Evolutionary conservation across 2,888 invertebrate genomes (phyloP), one percentile per base, ranked within the genome.

Genomic region (Tetheella fluctuosa): DNA sequence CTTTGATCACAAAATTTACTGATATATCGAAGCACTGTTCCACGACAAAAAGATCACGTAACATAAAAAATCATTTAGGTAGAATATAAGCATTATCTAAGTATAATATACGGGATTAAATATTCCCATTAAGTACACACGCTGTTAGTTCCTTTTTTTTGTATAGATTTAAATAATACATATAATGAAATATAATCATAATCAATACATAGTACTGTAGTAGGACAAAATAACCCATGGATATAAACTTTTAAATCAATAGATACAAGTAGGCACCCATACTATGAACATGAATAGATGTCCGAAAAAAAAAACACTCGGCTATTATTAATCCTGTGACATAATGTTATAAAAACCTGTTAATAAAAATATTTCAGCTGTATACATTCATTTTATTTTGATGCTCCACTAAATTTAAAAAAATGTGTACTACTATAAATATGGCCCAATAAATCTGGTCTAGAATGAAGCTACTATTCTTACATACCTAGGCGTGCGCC

Each of bases 101-200:
- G 72, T 77, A 67, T 71, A 70, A 55, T 34, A 34, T 37, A 34
- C 23, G 69, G 48, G 20, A 48, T 48, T 12, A 67, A 70, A 76
- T 79, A 83, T 81, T 83, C 85, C 84, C 85, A 81, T 76, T 86
- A 85, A 84, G 86, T 84, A 84, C 79, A 83, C 75, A 84, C 88
- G 86, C 86, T 82, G 79, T 87, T 91, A 91, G 92, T 92, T 92
- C 92, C 92, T 92, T 88, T 85, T n/a, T n/a, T 85, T 87, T 86
- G 84, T 83, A 86, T 90, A 90, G 84, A 80, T 79, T 79, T 78
- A 81, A 81, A 76, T 65, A 76, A 77, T 73, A n/a, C n/a, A n/a
- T n/a, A 77, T 78, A 70, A 70, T 75, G 57, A 71, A 69, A 80
- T 68, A 72, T 83, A 77, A 80, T 80, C 72, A n/a, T 62, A 64